Conservation (phyloP, 2,797 vertebrate species). For the Coranthus polyacanthus region DNA sequence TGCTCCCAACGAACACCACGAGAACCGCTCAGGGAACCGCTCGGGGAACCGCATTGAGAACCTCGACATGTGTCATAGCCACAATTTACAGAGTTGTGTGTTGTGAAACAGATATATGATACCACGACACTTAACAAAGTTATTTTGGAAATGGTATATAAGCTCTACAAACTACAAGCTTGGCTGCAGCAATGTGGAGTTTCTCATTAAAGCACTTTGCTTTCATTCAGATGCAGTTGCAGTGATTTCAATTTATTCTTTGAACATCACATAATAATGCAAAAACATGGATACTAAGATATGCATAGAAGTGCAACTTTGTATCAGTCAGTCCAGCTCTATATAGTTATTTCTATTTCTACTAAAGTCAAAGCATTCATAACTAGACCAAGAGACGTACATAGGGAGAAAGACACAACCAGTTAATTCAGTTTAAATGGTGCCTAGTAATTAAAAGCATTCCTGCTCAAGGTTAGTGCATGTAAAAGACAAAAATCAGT, state of each 20-base stretch:
- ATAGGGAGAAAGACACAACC: too few relatives aligned
- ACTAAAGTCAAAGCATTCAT: too few relatives aligned
- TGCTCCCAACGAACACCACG: constrained; percentile 76
- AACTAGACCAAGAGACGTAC: too few relatives aligned
- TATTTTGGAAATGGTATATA: constrained; percentile 83
- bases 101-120: constrained; percentile 85
- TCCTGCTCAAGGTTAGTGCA: neutral
- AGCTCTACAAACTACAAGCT: constrained; percentile 51
- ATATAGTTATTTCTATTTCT: too few relatives aligned
- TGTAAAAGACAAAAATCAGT: constrained; percentile 3
- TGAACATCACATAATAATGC: constrained; percentile 11
- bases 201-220: constrained; percentile 58
- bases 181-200: constrained; percentile 58
- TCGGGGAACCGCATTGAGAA: constrained; percentile 77
- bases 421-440: too few relatives aligned
- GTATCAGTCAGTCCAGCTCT: too few relatives aligned
- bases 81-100: constrained; percentile 86
- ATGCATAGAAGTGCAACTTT: neutral
- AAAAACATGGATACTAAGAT: constrained; percentile 4
- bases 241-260: constrained; percentile 27
- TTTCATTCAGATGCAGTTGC: constrained; percentile 30
- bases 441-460: too few relatives aligned
- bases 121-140: constrained; percentile 81
- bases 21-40: constrained; percentile 79
- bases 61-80: constrained; percentile 86